phyloP scores from a whole-genome alignment of 2,797 vertebrate genomes.

The Meda fulgida region DNA sequence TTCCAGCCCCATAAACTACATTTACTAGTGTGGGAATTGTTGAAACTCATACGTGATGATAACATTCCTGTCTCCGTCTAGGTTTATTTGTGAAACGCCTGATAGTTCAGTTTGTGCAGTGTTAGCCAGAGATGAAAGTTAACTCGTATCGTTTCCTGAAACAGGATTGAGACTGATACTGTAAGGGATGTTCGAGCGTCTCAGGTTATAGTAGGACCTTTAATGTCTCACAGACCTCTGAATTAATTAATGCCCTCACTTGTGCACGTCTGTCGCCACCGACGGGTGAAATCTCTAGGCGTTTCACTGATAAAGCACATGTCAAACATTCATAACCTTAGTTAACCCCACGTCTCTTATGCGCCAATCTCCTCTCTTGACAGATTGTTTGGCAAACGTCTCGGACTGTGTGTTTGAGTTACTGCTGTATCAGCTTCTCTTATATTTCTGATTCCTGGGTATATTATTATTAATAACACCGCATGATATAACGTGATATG shows the following conservation, averaged over 20 bases:
- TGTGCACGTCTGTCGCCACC: neutral
- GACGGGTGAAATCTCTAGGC: neutral
- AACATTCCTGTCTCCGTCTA: neutral
- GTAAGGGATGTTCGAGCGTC: neutral
- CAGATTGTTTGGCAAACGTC: neutral
- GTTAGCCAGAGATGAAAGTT: neutral
- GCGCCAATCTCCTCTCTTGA: neutral
- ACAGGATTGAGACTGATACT: neutral
- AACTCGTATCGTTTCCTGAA: neutral
- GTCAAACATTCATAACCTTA: conserved; percentile 13
- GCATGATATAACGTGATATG: too few species aligned
- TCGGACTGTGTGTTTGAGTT: neutral
- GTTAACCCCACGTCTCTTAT: neutral
- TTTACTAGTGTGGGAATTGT: too few species aligned
- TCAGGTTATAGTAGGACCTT: neutral
- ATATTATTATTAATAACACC: too few species aligned
- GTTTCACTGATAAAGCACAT: neutral
- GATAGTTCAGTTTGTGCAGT: neutral
- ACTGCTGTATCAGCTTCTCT: neutral
- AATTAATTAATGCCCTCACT: neutral
- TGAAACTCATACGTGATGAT: neutral
- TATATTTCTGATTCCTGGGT: neutral
- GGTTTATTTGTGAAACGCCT: neutral
- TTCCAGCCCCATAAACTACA: neutral
- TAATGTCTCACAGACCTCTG: neutral